A percentile compares a stretch with the other conserved stretches of the same genome.
These are phyloP conservation scores for Meteorus sp. DNA, from an alignment of 1,140 invertebrate genomes.

Conservation along the genomic window DNA sequence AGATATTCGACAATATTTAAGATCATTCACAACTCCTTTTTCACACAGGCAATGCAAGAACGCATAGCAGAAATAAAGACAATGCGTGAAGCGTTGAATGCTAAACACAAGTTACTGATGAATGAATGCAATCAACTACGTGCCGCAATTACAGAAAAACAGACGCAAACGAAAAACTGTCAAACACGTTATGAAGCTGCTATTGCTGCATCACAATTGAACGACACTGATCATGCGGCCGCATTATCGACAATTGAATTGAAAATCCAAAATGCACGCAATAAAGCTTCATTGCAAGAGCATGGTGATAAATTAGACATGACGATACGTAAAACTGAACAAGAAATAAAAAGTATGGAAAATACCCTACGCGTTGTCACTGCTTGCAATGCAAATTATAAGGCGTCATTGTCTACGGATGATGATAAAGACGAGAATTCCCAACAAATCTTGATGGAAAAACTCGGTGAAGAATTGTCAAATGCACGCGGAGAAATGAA, in stretches of 20 bases:
- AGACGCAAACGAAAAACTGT: no score
- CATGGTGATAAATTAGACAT: constrained; percentile 71
- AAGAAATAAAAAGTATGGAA: constrained; percentile 74
- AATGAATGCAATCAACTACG: constrained; percentile 65
- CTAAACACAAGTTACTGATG: constrained; percentile 61
- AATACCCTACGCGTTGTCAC: constrained; percentile 72
- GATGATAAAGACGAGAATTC: constrained; percentile 57
- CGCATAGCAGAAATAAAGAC: constrained; percentile 64
- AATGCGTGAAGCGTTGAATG: constrained; percentile 62
- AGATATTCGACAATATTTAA: neutral
- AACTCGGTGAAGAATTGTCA: constrained; percentile 59
- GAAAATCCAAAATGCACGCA: constrained; percentile 71
- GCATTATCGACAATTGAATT: constrained; percentile 66
- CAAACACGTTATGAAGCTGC: constrained; percentile 57
- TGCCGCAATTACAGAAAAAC: constrained; percentile 60
- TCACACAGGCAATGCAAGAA: constrained; percentile 64
- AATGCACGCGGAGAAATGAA: constrained; percentile 52
- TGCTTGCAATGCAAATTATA: constrained; percentile 67
- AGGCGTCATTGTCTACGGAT: constrained; percentile 60
- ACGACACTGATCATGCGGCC: constrained; percentile 62
- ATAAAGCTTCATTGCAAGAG: constrained; percentile 68
- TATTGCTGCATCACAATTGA: constrained; percentile 43
- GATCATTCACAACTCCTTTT: constrained; percentile 1
- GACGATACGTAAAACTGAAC: constrained; percentile 67
- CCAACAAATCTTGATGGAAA: constrained; percentile 57